Percentiles rank a stretch among this genome's conserved stretches.
Conservation (phyloP, 2,113 vertebrate species). For the Orthonyx spaldingii region DNA sequence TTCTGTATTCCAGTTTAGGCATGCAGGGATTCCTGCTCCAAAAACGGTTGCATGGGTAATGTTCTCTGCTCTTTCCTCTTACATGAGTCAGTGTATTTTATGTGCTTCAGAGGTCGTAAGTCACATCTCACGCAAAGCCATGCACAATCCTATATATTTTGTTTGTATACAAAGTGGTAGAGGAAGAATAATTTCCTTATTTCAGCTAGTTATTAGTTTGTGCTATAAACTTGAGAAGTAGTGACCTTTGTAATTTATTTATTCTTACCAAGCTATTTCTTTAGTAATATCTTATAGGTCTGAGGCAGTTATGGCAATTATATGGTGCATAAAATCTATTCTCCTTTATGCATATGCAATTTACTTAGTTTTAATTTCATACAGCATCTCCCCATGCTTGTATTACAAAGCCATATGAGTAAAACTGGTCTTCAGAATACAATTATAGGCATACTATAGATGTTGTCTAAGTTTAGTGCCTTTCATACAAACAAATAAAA, state of each 20-base stretch:
- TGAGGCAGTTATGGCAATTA: conserved; percentile 48
- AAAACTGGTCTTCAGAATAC: not conserved
- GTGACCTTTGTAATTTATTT: conserved; percentile 49
- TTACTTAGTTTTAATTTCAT: conserved; percentile 41
- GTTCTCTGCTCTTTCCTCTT: not conserved
- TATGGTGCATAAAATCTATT: conserved; percentile 31
- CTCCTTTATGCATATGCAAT: conserved; percentile 13
- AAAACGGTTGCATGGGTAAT: not conserved
- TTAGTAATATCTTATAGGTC: conserved; percentile 12
- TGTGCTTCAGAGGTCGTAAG: not conserved
- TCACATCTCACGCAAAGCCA: not conserved
- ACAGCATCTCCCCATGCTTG: not conserved
- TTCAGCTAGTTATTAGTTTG: conserved; percentile 16
- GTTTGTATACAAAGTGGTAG: not conserved
- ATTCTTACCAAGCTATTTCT: conserved; percentile 25
- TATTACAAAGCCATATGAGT: not conserved
- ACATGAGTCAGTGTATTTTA: not conserved
- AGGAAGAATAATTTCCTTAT: conserved; percentile 20
- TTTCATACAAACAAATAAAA: not conserved
- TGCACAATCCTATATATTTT: not conserved
- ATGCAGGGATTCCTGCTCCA: not conserved
- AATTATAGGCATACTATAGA: not conserved
- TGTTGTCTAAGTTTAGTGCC: not conserved
- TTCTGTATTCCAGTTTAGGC: not conserved
- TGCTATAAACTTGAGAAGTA: not conserved